Conservation (phyloP, 2,888 invertebrate genomes). For the Ennomos quercinarius region DNA sequence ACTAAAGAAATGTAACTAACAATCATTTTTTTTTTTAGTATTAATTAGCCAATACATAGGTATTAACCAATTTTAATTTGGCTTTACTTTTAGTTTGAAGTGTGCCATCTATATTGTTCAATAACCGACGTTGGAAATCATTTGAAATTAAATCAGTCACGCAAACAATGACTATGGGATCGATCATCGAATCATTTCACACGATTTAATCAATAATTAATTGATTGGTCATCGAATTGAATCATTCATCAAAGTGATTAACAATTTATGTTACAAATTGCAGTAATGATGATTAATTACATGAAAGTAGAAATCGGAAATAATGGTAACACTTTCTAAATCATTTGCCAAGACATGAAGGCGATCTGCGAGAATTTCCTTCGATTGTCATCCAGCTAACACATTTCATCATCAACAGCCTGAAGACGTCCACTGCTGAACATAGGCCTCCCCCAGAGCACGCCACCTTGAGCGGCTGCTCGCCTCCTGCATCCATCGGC, state of each 20-base stretch:
- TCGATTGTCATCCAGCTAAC: slow-evolving; percentile 31
- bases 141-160: slow-evolving; percentile 12
- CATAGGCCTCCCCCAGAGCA: too few relatives aligned
- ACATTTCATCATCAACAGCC: too few relatives aligned
- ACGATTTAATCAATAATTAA: slow-evolving; percentile 15
- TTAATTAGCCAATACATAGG: too few relatives aligned
- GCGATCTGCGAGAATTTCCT: slow-evolving; percentile 48
- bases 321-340: slow-evolving; percentile 58
- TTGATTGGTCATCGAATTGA: slow-evolving; percentile 20
- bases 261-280: slow-evolving; percentile 14
- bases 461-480: too few relatives aligned
- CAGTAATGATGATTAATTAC: slow-evolving; percentile 56
- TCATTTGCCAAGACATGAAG: slow-evolving; percentile 38
- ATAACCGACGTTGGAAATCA: not conserved
- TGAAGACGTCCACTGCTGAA: too few relatives aligned
- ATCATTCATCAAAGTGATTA: slow-evolving; percentile 12
- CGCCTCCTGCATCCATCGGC: too few relatives aligned
- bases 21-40: too few relatives aligned
- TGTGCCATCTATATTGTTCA: too few relatives aligned
- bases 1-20: too few relatives aligned
- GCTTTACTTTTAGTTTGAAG: too few relatives aligned
- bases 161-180: slow-evolving; percentile 8
- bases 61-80: too few relatives aligned
- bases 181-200: slow-evolving; percentile 15
- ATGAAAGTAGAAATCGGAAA: slow-evolving; percentile 61